Evolutionary conservation across 2,113 vertebrate species (phyloP), one percentile per base, ranked within the genome.

Genomic region (Bos indicus): DNA sequence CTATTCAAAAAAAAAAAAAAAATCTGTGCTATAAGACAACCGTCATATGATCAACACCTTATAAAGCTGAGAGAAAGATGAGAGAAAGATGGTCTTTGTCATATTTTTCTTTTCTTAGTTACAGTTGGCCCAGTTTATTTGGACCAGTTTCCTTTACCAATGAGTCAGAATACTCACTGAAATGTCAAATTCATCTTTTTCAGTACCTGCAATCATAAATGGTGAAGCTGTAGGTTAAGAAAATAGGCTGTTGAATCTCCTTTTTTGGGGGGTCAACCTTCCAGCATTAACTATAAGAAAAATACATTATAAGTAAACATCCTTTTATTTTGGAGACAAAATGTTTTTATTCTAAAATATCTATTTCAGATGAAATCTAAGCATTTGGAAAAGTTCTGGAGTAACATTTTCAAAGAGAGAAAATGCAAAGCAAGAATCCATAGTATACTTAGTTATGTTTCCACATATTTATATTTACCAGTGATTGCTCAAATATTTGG

Each of bases 71-170:
- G 77, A 74, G 6, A 84, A 93, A 77, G 40, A 94, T 77, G 60
- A 96, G 77, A 74, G 6, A 84, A 93, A 77, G 40, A 94, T 74
- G 64, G 77, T 25, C 26, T 91, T 93, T 96, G 94, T 95, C 92
- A 91, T 81, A 81, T 52, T 85, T 93, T 91, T 91, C 86, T 78
- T 94, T 98, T 96, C 95, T 96, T 97, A 96, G 95, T 78, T 96
- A 93, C 85, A 64, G 57, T 52, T 98, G 94, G n/a, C 83, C 87
- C 77, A 95, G 52, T 91, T 98, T 93, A 52, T 88, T 93, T 71
- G 52, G 62, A 94, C 81, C 92, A 62, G 62, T 81, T 94, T 88
- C 48, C 52, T 93, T 85, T 93, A 36, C n/a, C 64, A 19, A 13
- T 95, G 86, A 96, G 59, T 97, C 94, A 97, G 92, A 96, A 86